Evolutionary conservation across 37 sponge, comb jelly and placozoan species (phyloP).

Genomic region (Oopsacas minuta): DNA sequence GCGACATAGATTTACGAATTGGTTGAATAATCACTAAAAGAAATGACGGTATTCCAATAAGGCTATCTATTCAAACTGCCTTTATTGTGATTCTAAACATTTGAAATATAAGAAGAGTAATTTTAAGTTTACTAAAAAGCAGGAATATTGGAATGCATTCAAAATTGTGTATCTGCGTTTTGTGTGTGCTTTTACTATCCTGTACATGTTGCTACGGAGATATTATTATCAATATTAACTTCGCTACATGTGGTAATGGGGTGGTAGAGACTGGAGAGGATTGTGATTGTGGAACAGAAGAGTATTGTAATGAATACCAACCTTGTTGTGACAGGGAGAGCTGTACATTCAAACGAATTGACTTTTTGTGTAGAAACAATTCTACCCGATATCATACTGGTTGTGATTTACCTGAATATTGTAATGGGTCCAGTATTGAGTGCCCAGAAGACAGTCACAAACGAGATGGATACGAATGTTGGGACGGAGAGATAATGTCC

Average conservation of each 20-base stretch:
- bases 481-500: neutral
- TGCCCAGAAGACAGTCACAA: slow-evolving; percentile 14
- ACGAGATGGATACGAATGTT: neutral
- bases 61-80: neutral
- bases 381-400: neutral
- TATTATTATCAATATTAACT: neutral
- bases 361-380: neutral
- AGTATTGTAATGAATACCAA: neutral
- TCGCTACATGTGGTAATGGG: neutral
- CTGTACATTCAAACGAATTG: neutral
- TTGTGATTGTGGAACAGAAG: neutral
- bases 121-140: too few relatives aligned
- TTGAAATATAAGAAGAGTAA: neutral
- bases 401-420: slow-evolving; percentile 14
- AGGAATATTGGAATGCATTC: neutral
- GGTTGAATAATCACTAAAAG: neutral
- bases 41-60: neutral
- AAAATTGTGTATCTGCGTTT: neutral
- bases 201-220: neutral
- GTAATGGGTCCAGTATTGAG: neutral
- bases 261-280: neutral
- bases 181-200: neutral
- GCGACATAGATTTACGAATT: neutral
- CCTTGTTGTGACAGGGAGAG: neutral
- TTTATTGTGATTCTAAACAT: neutral